Evolutionary conservation across 2,797 vertebrate genomes (phyloP).

Genomic region (Prionace glauca): DNA sequence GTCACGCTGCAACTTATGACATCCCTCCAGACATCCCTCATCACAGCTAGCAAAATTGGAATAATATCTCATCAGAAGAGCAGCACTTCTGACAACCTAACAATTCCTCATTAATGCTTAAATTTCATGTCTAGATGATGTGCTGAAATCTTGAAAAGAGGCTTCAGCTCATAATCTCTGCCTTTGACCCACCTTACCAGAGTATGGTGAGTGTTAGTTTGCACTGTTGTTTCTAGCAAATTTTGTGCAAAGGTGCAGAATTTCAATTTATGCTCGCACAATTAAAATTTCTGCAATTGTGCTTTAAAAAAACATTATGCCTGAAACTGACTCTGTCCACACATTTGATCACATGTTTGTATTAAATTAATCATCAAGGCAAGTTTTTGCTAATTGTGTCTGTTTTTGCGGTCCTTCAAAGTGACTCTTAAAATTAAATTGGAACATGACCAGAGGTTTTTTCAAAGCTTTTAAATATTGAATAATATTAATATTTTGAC

Average conservation of each 20-base stretch:
- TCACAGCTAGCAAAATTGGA: neutral
- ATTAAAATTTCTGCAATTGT: neutral
- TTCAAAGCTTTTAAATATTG: neutral
- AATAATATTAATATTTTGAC: neutral
- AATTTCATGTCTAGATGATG: neutral
- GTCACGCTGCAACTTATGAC: too few relatives aligned
- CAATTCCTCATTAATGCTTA: neutral
- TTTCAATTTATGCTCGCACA: neutral
- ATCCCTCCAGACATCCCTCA: too few relatives aligned
- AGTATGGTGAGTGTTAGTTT: too few relatives aligned
- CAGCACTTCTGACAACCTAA: neutral
- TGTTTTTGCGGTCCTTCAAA: neutral
- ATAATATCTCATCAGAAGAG: neutral
- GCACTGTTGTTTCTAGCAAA: too few relatives aligned
- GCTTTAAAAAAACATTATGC: neutral
- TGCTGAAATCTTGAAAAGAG: neutral
- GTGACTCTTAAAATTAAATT: neutral
- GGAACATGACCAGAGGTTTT: neutral
- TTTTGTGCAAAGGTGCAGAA: too few relatives aligned
- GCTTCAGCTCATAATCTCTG: neutral
- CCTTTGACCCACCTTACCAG: neutral
- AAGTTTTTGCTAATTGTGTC: neutral
- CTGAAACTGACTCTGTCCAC: neutral
- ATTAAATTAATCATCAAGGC: neutral
- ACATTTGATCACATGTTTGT: neutral